Evolutionary conservation across 1,140 invertebrate species (phyloP).

Genomic region (Drosophila mauritiana): DNA sequence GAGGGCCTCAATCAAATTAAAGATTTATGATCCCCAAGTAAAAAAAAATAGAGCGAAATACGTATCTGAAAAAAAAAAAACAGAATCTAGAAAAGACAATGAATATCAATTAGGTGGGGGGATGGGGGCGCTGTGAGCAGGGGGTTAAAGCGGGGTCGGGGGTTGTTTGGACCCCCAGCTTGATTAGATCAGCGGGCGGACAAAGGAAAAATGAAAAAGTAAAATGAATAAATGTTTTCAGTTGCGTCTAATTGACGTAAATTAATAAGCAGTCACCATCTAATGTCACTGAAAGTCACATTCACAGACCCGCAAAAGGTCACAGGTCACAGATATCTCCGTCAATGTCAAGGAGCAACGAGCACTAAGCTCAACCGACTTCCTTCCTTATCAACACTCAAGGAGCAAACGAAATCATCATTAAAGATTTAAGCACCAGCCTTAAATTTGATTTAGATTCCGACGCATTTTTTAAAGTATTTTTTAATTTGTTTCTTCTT

Average conservation of each 20-base stretch:
- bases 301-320: conserved; percentile 42
- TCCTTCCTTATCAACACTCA: conserved; percentile 11
- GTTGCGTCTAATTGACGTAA: conserved; percentile 52
- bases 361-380: not conserved
- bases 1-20: conserved; percentile 52
- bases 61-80: not conserved
- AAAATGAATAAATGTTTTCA: conserved; percentile 50
- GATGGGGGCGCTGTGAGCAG: conserved; percentile 4
- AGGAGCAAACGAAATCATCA: conserved; percentile 10
- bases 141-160: not conserved
- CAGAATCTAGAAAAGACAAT: conserved; percentile 51
- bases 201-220: conserved; percentile 35
- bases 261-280: conserved; percentile 51
- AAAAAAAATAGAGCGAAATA: conserved; percentile 3
- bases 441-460: conserved; percentile 61
- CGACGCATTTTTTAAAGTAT: conserved; percentile 52
- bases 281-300: conserved; percentile 56
- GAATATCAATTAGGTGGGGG: conserved; percentile 52
- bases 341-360: conserved; percentile 31
- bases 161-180: conserved; percentile 15
- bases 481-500: conserved; percentile 71
- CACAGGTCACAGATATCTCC: conserved; percentile 21
- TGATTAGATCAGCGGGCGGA: conserved; percentile 50
- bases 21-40: conserved; percentile 49
- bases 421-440: conserved; percentile 16